Conservation (phyloP, 2,888 invertebrate genomes). For the Melipona bicolor region DNA sequence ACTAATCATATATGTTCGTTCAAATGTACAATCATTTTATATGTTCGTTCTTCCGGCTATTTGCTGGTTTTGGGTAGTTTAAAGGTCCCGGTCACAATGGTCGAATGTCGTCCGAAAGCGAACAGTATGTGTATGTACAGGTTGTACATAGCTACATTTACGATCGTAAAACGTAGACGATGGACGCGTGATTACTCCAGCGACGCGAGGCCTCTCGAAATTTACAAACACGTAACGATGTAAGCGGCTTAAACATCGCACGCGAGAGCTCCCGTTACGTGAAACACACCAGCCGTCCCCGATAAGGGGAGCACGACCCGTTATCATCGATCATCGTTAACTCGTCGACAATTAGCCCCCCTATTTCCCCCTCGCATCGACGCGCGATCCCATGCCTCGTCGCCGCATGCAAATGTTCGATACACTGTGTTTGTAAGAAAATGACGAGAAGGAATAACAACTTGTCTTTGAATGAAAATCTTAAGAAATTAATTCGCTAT, state of each 20-base stretch:
- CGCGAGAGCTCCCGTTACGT: slow-evolving; percentile 67
- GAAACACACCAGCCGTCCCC: slow-evolving; percentile 54
- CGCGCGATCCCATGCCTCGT: slow-evolving; percentile 46
- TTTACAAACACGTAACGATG: slow-evolving; percentile 69
- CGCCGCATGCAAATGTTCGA: slow-evolving; percentile 43
- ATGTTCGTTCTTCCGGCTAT: too few relatives aligned
- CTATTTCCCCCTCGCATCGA: not conserved
- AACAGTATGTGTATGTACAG: slow-evolving; percentile 55
- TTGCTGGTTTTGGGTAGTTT: too few relatives aligned
- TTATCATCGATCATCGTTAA: slow-evolving; percentile 75
- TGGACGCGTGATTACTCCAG: slow-evolving; percentile 50
- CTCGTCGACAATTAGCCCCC: slow-evolving; percentile 66
- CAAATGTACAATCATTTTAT: too few relatives aligned
- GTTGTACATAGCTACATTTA: slow-evolving; percentile 16
- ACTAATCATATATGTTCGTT: too few relatives aligned
- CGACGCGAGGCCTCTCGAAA: slow-evolving; percentile 63
- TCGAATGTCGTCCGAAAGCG: slow-evolving; percentile 34
- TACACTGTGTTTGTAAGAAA: too few relatives aligned
- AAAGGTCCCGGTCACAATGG: too few relatives aligned
- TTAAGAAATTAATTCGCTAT: too few relatives aligned
- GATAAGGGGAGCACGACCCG: slow-evolving; percentile 67
- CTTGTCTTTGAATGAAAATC: too few relatives aligned
- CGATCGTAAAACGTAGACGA: slow-evolving; percentile 32
- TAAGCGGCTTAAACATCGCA: slow-evolving; percentile 64
- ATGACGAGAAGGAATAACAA: too few relatives aligned